Percentiles rank a stretch among this genome's conserved stretches.
Conservation (phyloP, 2,113 vertebrate species). For the Anguilla rostrata region DNA sequence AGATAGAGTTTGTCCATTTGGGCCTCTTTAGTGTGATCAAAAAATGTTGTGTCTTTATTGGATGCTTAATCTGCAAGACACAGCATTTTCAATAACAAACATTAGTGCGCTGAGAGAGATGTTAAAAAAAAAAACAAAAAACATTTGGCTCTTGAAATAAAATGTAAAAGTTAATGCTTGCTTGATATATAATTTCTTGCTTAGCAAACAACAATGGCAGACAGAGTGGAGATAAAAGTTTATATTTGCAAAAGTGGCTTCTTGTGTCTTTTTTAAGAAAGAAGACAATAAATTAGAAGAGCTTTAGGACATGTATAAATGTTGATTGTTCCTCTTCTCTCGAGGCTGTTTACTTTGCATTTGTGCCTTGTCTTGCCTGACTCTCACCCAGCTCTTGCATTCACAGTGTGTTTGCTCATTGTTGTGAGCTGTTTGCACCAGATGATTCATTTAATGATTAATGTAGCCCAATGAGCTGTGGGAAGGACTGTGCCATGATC, state of each 20-base stretch:
- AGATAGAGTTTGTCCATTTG: not conserved
- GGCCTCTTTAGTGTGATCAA: not conserved
- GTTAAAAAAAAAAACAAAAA: not conserved
- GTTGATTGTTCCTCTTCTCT: conserved; percentile 5
- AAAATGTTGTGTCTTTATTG: not conserved
- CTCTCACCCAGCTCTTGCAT: not conserved
- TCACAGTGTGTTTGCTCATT: not conserved
- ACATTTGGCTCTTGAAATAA: not conserved
- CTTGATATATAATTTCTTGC: not conserved
- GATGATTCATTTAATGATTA: conserved; percentile 8
- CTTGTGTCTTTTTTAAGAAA: not conserved
- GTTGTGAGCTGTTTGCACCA: not conserved
- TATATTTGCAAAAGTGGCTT: not conserved
- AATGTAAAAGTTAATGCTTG: not conserved
- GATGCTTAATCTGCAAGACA: not conserved
- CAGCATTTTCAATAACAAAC: not conserved
- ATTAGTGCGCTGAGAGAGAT: not conserved
- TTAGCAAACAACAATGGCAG: not conserved
- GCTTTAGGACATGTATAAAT: not conserved
- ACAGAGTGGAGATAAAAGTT: not conserved
- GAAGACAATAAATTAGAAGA: not conserved
- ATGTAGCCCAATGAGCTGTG: not conserved
- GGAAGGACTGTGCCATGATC: not conserved
- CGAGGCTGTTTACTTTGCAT: not conserved
- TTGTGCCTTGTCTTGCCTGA: not conserved